Evolutionary conservation across 2,797 vertebrate genomes (phyloP), one percentile per base, ranked within the genome.

Genomic region (Sebastes itinus): DNA sequence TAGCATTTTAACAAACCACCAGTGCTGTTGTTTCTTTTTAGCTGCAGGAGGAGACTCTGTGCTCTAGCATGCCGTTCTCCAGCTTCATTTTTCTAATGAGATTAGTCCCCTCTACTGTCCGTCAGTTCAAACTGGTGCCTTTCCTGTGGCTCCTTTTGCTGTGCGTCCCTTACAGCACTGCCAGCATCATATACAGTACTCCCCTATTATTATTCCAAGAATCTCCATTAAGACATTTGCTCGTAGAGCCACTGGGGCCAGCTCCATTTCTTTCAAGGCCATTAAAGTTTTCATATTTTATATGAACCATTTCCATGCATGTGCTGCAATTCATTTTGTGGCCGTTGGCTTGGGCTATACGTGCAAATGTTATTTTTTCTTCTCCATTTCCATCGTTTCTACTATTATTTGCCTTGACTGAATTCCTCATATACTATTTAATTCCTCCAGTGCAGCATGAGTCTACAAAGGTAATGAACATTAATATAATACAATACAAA

Each of bases 41-140:
- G 23, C 18, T 61, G 2, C 20, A 65, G 56, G 83, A 76, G 5
- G 85, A 77, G 6, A 69, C 75, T 1, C 16, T 77, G 5, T 56
- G 84, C 71, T 89, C 84, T 20, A 90, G 56, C 27, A 18, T 59
- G 4, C 56, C 27, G 7, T 79, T 73, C 7, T 90, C 87, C 7
- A 64, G 80, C 83, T 84, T 88, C 82, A 87, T 58, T 27, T 86
- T 92, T 82, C 84, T 92, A 77, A 94, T 91, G 6, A 91, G 75
- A 46, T 87, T 71, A 16, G 78, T 90, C 69, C 63, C 74, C 52
- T 92, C 82, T 67, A 88, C 78, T 6, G 85, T 80, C 65, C 82
- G 0, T 70, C 69, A 52, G 58, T 74, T 14, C 13, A 6, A 27
- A 55, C 7, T 2, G 22, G 2, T 32, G 52, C 14, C 27, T 23